A percentile compares a stretch with the other conserved stretches of the same genome.
Conservation (phyloP, 2,888 invertebrate species). For the Tetramorium bicarinatum region DNA sequence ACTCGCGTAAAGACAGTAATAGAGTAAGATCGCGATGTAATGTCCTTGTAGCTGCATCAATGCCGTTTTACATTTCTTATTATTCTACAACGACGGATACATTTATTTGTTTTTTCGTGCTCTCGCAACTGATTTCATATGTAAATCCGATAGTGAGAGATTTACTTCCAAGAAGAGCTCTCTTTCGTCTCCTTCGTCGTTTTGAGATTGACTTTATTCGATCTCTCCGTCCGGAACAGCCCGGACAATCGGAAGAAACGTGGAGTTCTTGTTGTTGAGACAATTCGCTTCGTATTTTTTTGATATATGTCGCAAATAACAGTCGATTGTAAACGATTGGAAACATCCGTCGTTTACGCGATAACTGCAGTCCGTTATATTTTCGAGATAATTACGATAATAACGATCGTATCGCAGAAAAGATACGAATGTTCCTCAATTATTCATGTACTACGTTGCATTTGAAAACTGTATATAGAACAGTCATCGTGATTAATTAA, state of each 20-base stretch:
- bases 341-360: not conserved
- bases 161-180: not conserved
- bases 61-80: not conserved
- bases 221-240: constrained; percentile 36
- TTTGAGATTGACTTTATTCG: constrained; percentile 33
- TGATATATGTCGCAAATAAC: constrained; percentile 56
- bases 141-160: constrained; percentile 15
- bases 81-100: not conserved
- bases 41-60: not conserved
- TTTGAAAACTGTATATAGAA: not conserved
- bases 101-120: not conserved
- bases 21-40: not conserved
- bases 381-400: constrained; percentile 14
- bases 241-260: constrained; percentile 30
- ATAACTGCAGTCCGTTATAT: constrained; percentile 50
- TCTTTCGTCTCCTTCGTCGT: constrained; percentile 15
- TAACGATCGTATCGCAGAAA: not conserved
- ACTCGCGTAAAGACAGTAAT: not conserved
- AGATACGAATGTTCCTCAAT: not conserved
- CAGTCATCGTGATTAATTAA: not conserved
- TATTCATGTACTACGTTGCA: not conserved
- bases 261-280: constrained; percentile 56
- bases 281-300: constrained; percentile 66
- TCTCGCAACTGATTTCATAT: constrained; percentile 1
- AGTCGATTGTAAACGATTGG: constrained; percentile 9